Evolutionary conservation across 2,113 vertebrate genomes (phyloP).

Genomic region (Poeciliopsis prolifica): DNA sequence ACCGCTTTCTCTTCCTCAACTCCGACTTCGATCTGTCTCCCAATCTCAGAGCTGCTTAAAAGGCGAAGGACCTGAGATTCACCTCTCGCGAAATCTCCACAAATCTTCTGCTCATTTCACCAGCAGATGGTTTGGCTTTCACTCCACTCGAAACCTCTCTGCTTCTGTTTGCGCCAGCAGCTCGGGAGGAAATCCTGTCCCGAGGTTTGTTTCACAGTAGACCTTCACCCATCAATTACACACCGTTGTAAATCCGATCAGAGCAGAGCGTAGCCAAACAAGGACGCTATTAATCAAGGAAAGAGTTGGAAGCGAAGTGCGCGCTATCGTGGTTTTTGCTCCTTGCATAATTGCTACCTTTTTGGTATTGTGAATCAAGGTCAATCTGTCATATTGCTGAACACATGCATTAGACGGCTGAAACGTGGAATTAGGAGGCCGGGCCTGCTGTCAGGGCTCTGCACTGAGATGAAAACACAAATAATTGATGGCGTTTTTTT

Average conservation of each 20-base stretch:
- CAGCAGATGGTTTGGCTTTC: constrained; percentile 57
- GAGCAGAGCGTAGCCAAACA: constrained; percentile 38
- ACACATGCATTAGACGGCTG: constrained; percentile 38
- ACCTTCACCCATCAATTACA: constrained; percentile 66
- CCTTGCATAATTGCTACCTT: constrained; percentile 48
- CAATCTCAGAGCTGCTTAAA: constrained; percentile 27
- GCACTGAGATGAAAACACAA: constrained; percentile 42
- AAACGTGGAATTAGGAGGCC: constrained; percentile 40
- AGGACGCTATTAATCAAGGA: constrained; percentile 53
- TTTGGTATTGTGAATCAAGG: constrained; percentile 23
- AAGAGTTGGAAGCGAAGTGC: constrained; percentile 27
- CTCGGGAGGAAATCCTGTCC: constrained; percentile 63
- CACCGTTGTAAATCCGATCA: constrained; percentile 64
- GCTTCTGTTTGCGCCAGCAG: constrained; percentile 31
- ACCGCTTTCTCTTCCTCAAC: constrained; percentile 23
- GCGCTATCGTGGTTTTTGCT: constrained; percentile 31
- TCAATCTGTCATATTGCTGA: constrained; percentile 49
- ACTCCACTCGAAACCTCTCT: constrained; percentile 10
- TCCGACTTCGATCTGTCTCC: constrained; percentile 43
- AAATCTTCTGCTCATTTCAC: constrained; percentile 51
- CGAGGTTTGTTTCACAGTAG: constrained; percentile 43
- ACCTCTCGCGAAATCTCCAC: constrained; percentile 62
- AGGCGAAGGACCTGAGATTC: constrained; percentile 62
- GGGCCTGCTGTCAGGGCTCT: constrained; percentile 37
- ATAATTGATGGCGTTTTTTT: constrained; percentile 10